phyloP scores from a whole-genome alignment of 2,888 invertebrate genomes.

The Netelia melanura region DNA sequence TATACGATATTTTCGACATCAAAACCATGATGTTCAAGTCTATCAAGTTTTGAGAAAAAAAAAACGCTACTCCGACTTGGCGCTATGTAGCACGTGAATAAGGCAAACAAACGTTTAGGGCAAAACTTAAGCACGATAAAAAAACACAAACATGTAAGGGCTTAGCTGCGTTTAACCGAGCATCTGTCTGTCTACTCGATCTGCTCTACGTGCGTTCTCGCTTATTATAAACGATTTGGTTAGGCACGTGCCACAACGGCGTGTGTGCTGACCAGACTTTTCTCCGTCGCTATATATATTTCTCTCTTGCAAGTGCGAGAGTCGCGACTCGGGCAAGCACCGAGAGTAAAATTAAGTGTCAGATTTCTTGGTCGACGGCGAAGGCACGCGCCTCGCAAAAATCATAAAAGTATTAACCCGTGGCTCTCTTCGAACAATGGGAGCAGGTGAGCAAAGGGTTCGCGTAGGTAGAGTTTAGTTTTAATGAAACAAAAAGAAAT shows the following conservation, averaged over 20 bases:
- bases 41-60: conserved; percentile 70
- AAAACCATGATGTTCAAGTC: conserved; percentile 82
- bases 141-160: conserved; percentile 10
- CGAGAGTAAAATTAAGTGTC: conserved; percentile 77
- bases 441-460: conserved; percentile 75
- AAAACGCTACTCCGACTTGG: not conserved
- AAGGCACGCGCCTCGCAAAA: conserved; percentile 43
- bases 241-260: conserved; percentile 67
- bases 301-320: conserved; percentile 38
- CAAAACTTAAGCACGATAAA: conserved; percentile 6
- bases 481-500: conserved; percentile 1
- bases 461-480: not conserved
- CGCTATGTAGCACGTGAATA: not conserved
- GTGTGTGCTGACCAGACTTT: conserved; percentile 26
- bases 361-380: conserved; percentile 71
- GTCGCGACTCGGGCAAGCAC: conserved; percentile 55
- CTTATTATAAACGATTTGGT: conserved; percentile 62
- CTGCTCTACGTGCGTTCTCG: conserved; percentile 58
- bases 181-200: conserved; percentile 59
- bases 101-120: conserved; percentile 14
- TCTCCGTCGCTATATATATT: conserved; percentile 43
- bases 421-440: conserved; percentile 72
- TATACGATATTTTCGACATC: conserved; percentile 82
- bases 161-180: conserved; percentile 27
- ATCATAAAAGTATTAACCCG: not conserved